These are phyloP conservation scores for Clavelina lepadiformis DNA, from an alignment of 23 tunicate genomes.

Conservation along the genomic window DNA sequence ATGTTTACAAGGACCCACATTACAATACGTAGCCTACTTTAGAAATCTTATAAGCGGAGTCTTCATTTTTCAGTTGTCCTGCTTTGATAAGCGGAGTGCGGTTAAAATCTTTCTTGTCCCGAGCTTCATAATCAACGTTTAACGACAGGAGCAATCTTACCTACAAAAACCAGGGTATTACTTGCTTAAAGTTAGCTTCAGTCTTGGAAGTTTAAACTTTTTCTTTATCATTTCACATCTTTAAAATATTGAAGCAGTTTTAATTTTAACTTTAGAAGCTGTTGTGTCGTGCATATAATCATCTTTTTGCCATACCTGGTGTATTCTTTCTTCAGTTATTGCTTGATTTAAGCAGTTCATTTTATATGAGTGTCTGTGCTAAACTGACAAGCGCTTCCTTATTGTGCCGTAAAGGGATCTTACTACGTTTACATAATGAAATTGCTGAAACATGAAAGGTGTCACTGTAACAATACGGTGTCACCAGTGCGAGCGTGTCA, in stretches of 20 bases:
- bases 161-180: constrained; percentile 16
- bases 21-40: too few relatives aligned
- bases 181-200: not conserved
- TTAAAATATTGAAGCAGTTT: too few relatives aligned
- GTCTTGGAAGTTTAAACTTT: too few relatives aligned
- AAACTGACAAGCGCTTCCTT: too few relatives aligned
- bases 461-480: too few relatives aligned
- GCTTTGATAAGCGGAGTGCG: constrained; percentile 81
- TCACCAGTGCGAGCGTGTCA: too few relatives aligned
- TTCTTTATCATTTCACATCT: too few relatives aligned
- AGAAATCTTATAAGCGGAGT: constrained; percentile 53
- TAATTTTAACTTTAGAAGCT: too few relatives aligned
- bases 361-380: not conserved
- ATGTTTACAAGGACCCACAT: too few relatives aligned
- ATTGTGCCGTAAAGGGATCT: too few relatives aligned
- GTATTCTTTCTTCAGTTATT: constrained; percentile 73
- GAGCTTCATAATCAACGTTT: constrained; percentile 54
- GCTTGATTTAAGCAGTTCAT: constrained; percentile 83
- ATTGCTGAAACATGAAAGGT: too few relatives aligned
- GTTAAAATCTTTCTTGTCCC: constrained; percentile 59
- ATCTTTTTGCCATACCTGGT: constrained; percentile 30
- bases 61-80: constrained; percentile 37
- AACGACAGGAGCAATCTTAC: constrained; percentile 67
- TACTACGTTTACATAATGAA: too few relatives aligned
- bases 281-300: not conserved